phyloP scores from a whole-genome alignment of 1,140 invertebrate genomes.

The Drosophila bocki region DNA sequence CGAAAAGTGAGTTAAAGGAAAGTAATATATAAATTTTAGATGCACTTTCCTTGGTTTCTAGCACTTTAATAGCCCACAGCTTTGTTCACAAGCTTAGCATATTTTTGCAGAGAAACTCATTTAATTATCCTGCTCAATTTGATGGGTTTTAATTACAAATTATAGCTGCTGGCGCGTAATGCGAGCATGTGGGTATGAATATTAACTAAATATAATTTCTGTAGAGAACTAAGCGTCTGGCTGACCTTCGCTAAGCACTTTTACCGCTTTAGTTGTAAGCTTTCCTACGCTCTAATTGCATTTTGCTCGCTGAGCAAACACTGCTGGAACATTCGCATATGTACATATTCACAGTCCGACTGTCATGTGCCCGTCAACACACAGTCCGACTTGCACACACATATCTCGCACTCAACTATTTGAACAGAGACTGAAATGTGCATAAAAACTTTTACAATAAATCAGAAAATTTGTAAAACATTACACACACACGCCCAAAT shows the following conservation, averaged over 20 bases:
- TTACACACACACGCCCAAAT: conserved; percentile 24
- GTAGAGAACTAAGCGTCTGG: background rate
- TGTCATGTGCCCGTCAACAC: conserved; percentile 41
- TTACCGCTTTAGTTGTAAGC: conserved; percentile 11
- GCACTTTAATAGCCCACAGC: background rate
- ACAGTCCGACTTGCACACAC: conserved; percentile 11
- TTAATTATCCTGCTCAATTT: conserved; percentile 36
- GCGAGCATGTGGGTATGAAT: background rate
- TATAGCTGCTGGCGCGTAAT: conserved; percentile 11
- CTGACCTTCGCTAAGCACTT: conserved; percentile 12
- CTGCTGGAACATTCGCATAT: conserved; percentile 1
- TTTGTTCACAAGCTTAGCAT: conserved; percentile 6
- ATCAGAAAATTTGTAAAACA: conserved; percentile 64
- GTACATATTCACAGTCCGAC: conserved; percentile 21
- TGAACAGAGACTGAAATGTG: conserved; percentile 48
- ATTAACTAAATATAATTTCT: conserved; percentile 21
- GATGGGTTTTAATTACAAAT: conserved; percentile 30
- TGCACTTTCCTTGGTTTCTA: background rate
- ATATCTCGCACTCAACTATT: conserved; percentile 51
- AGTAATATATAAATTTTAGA: background rate
- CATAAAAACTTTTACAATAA: conserved; percentile 54
- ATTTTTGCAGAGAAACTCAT: conserved; percentile 14
- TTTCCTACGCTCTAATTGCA: conserved; percentile 43
- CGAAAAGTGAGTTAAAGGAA: background rate
- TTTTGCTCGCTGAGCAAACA: conserved; percentile 29